Percentiles rank a stretch among this genome's conserved stretches.
phyloP scores from a whole-genome alignment of 2,113 vertebrate species.

The Zeus faber region DNA sequence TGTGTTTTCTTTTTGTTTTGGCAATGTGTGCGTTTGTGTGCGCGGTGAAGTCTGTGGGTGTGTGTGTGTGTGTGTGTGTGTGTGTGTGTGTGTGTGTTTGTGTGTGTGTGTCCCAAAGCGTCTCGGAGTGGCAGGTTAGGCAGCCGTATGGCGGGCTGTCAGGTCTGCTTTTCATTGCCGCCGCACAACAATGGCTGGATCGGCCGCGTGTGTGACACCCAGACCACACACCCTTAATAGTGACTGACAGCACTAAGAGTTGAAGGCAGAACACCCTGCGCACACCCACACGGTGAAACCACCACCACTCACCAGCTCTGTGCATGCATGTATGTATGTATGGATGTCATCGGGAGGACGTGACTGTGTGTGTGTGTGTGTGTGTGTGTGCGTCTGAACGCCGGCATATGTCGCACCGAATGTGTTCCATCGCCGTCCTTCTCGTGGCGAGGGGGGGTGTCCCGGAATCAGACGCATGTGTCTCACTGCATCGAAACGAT shows the following conservation, averaged over 20 bases:
- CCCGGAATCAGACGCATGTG: too few relatives aligned
- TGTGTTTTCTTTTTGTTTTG: conserved; percentile 8
- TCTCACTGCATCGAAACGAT: too few relatives aligned
- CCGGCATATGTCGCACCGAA: conserved; percentile 57
- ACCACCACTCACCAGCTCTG: conserved; percentile 13
- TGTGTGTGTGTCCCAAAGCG: too few relatives aligned
- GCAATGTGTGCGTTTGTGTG: conserved; percentile 41
- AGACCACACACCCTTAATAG: conserved; percentile 78
- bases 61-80: too few relatives aligned
- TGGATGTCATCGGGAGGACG: neutral
- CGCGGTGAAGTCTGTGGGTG: too few relatives aligned
- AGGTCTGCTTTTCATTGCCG: conserved; percentile 89
- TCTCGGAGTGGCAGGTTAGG: too few relatives aligned
- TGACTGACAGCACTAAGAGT: conserved; percentile 80
- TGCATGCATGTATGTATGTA: too few relatives aligned
- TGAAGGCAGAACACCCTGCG: conserved; percentile 46
- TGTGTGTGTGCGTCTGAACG: conserved; percentile 51
- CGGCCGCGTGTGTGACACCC: conserved; percentile 77
- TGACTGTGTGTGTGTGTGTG: conserved; percentile 22
- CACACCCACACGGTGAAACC: conserved; percentile 29
- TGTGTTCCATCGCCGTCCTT: conserved; percentile 60
- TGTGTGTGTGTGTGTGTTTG: too few relatives aligned
- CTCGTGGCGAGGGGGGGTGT: too few relatives aligned
- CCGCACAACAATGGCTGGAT: conserved; percentile 91
- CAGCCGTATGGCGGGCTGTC: conserved; percentile 95